phyloP scores from a whole-genome alignment of 2,888 invertebrate species.

The Xestia sexstrigata region DNA sequence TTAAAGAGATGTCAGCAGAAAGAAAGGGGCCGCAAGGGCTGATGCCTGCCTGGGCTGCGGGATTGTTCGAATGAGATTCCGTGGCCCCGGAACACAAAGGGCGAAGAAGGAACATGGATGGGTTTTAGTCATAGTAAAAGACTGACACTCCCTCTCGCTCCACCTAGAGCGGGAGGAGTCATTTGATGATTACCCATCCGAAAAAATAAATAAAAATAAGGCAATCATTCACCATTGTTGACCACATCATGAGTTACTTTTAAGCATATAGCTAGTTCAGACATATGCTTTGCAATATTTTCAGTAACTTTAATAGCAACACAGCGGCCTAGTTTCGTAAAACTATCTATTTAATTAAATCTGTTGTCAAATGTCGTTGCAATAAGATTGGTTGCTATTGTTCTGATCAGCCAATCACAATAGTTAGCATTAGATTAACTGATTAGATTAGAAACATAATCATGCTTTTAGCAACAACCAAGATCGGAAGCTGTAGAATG shows the following conservation, averaged over 20 bases:
- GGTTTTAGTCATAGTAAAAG: no score
- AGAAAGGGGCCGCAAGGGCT: no score
- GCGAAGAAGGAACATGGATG: no score
- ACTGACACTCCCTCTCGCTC: no score
- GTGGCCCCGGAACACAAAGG: no score
- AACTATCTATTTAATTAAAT: conserved; percentile 19
- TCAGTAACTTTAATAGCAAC: background rate
- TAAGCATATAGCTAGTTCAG: background rate
- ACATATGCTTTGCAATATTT: background rate
- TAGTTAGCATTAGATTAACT: background rate
- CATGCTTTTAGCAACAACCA: conserved; percentile 1
- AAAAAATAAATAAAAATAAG: no score
- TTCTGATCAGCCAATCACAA: conserved; percentile 2
- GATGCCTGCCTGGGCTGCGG: no score
- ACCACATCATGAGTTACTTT: background rate
- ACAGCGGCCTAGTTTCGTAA: background rate
- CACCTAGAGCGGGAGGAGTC: no score
- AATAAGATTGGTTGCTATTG: conserved; percentile 1
- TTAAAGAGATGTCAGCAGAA: no score
- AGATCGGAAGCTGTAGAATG: background rate
- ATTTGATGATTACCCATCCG: no score
- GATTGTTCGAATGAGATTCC: no score
- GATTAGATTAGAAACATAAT: conserved; percentile 1
- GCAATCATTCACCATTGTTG: background rate
- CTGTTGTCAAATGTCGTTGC: background rate